Base-by-base conservation (phyloP, 2,113 vertebrate genomes). In the Etia nguti region DNA sequence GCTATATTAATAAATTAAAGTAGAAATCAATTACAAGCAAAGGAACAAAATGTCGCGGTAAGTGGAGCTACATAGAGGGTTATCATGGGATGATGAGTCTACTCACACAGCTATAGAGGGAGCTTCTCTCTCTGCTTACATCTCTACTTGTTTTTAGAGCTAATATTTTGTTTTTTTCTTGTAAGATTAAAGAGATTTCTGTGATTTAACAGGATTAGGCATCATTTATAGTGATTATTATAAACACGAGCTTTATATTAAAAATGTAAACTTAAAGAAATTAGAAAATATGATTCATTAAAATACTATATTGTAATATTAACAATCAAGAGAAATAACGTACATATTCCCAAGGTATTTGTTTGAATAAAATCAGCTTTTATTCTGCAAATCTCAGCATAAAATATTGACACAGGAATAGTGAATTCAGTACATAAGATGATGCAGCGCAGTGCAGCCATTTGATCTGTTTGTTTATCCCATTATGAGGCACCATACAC, bases 11-110 rank as follows among this genome's bases (percentile, higher is more conserved):
- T 95, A 93, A 93, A 93, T 85, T 90, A 82, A 94, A 95, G 92
- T 79, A 93, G 92, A 93, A 95, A 95, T 95, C 94, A 95, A 96
- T 95, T 94, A 92, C 81, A 65, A 91, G 92, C 88, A 91, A 88
- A 92, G 88, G 86, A 90, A 92, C 70, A 87, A 93, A 93, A 95
- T 89, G 88, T 90, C 81, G 87, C 18, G 59, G 89, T 80, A 86
- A 90, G 86, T 24, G 85, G 34, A 80, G 82, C 70, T 60, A 77
- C 86, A 60, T 75, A 85, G 87, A 89, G 16, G 83, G 82, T 88
- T 91, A 83, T 86, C 81, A 75, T 54, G 81, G 79, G 84, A 79
- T 83, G 84, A 87, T 82, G 75, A 79, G 41, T 82, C 20, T 65
- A 34, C 88, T 86, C 65, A 9, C 54, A 16, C 85, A 29, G 82